Conservation (phyloP, 2,797 vertebrate species). For the Hydrophis major region DNA sequence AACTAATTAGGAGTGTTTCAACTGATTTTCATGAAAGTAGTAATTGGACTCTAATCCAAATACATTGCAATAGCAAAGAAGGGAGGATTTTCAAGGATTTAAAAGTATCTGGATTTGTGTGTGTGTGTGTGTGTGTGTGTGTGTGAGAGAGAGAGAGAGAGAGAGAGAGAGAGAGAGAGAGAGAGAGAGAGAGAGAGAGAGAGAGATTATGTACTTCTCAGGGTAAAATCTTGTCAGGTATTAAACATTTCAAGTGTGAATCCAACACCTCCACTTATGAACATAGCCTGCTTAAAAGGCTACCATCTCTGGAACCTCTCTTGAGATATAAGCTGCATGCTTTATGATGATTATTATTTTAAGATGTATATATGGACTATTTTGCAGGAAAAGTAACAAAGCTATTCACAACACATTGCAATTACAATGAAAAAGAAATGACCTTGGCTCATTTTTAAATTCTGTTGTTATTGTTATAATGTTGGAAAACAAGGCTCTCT, state of each 20-base stretch:
- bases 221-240: neutral
- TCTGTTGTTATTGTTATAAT: slow-evolving; percentile 21
- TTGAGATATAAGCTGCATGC: slow-evolving; percentile 49
- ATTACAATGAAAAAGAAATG: slow-evolving; percentile 51
- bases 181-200: too few species aligned
- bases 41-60: slow-evolving; percentile 20
- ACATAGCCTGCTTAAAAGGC: slow-evolving; percentile 38
- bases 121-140: too few species aligned
- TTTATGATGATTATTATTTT: slow-evolving; percentile 36
- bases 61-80: slow-evolving; percentile 16
- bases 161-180: too few species aligned
- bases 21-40: neutral
- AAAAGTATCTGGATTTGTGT: slow-evolving; percentile 4
- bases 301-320: slow-evolving; percentile 39
- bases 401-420: slow-evolving; percentile 54
- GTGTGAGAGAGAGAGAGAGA: too few species aligned
- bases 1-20: neutral
- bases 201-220: neutral
- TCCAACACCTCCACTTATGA: slow-evolving; percentile 30
- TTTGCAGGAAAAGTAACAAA: slow-evolving; percentile 64
- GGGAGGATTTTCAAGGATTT: neutral
- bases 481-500: slow-evolving; percentile 4
- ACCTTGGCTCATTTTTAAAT: slow-evolving; percentile 64
- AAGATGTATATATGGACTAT: slow-evolving; percentile 31
- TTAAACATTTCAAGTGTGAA: slow-evolving; percentile 24